A percentile compares a stretch with the other conserved stretches of the same genome.
Conservation (phyloP, 1,140 invertebrate species). For the Galleria mellonella region DNA sequence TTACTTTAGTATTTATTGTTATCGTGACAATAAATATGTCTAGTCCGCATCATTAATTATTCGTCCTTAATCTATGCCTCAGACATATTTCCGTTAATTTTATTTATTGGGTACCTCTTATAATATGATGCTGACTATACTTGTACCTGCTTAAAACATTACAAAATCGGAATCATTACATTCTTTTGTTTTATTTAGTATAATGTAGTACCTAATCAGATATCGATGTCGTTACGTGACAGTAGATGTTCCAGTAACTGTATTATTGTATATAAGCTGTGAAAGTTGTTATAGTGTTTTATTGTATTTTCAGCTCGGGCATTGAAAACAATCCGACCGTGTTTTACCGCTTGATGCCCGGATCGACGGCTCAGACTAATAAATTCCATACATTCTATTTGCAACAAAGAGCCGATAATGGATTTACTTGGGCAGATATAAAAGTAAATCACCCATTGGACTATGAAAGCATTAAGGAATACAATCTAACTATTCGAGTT, state of each 20-base stretch:
- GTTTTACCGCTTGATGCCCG: slow-evolving; percentile 95
- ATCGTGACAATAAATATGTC: too few species aligned
- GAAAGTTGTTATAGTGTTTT: slow-evolving; percentile 21
- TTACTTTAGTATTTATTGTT: too few species aligned
- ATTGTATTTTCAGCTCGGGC: slow-evolving; percentile 84
- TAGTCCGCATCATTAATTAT: too few species aligned
- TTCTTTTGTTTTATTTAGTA: slow-evolving; percentile 11
- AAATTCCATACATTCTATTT: slow-evolving; percentile 97
- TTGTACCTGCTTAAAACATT: too few species aligned
- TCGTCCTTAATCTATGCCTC: too few species aligned
- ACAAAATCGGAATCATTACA: too few species aligned
- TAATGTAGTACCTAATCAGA: neutral
- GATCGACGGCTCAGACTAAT: slow-evolving; percentile 95
- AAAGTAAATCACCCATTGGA: slow-evolving; percentile 97
- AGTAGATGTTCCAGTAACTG: slow-evolving; percentile 8
- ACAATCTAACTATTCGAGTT: slow-evolving; percentile 95
- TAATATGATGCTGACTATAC: too few species aligned
- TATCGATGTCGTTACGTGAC: slow-evolving; percentile 46
- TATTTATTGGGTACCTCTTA: too few species aligned
- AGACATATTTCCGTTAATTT: too few species aligned
- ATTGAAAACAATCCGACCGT: slow-evolving; percentile 97
- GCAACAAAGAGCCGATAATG: slow-evolving; percentile 92
- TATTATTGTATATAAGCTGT: slow-evolving; percentile 4
- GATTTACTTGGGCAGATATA: slow-evolving; percentile 94
- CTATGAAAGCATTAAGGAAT: slow-evolving; percentile 96